Conservation (phyloP, 2,888 invertebrate species). For the Drosophila kambysellisi region DNA sequence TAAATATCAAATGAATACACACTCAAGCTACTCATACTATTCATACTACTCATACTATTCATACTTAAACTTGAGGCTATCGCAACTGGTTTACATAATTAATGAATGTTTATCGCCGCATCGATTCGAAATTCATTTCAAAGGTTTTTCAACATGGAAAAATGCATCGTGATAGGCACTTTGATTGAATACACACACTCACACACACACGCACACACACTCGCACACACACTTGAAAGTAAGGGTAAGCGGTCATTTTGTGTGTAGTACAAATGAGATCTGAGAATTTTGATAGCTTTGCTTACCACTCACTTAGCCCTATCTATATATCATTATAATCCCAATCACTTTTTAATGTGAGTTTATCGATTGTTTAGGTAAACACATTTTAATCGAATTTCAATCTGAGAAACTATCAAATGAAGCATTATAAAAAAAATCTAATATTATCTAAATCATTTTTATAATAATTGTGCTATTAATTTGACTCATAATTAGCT, state of each 20-base stretch:
- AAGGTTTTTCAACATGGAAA: slow-evolving; percentile 33
- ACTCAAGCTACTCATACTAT: background rate
- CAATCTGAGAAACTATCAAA: background rate
- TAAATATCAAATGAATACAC: slow-evolving; percentile 10
- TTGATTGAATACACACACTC: slow-evolving; percentile 10
- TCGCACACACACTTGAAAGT: background rate
- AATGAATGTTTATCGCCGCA: slow-evolving; percentile 73
- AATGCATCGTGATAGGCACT: slow-evolving; percentile 44
- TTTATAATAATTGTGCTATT: too few species aligned
- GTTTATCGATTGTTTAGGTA: background rate
- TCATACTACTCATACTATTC: background rate
- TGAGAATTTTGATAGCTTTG: slow-evolving; percentile 12
- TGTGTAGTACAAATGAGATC: slow-evolving; percentile 24
- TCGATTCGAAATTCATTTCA: slow-evolving; percentile 60
- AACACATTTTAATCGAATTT: background rate
- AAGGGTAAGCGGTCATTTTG: slow-evolving; percentile 8
- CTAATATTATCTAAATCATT: background rate
- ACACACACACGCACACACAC: slow-evolving; percentile 9
- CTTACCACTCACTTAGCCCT: slow-evolving; percentile 26
- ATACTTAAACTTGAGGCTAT: slow-evolving; percentile 13
- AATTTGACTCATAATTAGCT: background rate
- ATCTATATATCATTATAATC: slow-evolving; percentile 16
- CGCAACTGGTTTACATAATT: slow-evolving; percentile 74
- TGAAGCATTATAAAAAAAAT: background rate
- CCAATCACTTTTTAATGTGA: slow-evolving; percentile 15